Evolutionary conservation across 2,797 vertebrate species (phyloP), one percentile per base, ranked within the genome.

Genomic region (Acanthurus lineatus): DNA sequence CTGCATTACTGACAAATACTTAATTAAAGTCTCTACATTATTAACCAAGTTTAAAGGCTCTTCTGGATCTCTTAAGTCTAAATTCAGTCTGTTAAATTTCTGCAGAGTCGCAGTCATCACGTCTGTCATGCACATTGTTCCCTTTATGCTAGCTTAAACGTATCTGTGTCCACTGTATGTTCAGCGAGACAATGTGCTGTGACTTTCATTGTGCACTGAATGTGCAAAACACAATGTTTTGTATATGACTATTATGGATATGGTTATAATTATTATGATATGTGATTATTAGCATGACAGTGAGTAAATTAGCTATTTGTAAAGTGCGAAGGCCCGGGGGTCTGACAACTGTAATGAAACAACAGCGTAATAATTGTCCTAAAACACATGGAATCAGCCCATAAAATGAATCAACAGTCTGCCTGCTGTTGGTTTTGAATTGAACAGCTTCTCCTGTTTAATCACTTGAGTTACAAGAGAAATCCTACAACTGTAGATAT

Each of bases 271-370:
- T 32, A 32, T 32, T 32, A 32, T 32, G 28, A 32, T 32, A 32
- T 11, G 53, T 79, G 49, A 79, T 73, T 82, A 63, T 79, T 72
- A 62, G 53, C 52, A 20, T 40, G 51, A 72, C 56, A 70, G 80
- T 77, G 60, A 76, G 62, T 54, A 32, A 82, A 83, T 77, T 79
- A 76, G 58, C 53, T 40, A 28, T 20, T 84, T 6, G n/a, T 53
- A 68, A 9, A 64, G 56, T 0, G 35, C 73, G 54, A 60, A 53
- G 53, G 49, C 63, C 63, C 3, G 17, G 3, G 14, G 15, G 64
- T 32, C 35, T 57, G 59, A 86, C 76, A 57, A 72, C 67, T 6
- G 73, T 48, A 79, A 69, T 84, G 56, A 84, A 70, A 80, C 77
- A 49, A 40, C 48, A 20, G 22, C 1, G 4, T 20, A 68, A 69